phyloP scores from a whole-genome alignment of 2,113 vertebrate species.

The Scortum barcoo region DNA sequence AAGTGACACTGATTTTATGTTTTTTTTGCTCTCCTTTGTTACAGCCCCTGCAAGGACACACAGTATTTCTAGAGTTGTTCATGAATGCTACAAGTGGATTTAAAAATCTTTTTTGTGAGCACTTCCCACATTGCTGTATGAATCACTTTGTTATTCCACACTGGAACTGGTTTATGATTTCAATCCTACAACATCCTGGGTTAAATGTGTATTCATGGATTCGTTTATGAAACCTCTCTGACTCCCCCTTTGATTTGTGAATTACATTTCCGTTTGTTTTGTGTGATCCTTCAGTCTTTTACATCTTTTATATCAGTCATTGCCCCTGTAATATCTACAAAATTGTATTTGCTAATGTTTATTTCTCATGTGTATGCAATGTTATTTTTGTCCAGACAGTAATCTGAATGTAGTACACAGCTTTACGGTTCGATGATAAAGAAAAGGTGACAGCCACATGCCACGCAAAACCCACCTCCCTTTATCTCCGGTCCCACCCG shows the following conservation, averaged over 20 bases:
- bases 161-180: constrained; percentile 34
- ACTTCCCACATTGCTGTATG: constrained; percentile 40
- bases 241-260: constrained; percentile 19
- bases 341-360: constrained; percentile 17
- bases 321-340: not conserved
- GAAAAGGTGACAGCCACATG: constrained; percentile 1
- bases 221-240: constrained; percentile 17
- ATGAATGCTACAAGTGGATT: constrained; percentile 42
- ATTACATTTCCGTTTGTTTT: constrained; percentile 37
- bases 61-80: constrained; percentile 39
- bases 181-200: not conserved
- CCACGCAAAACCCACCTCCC: not conserved
- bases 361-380: not conserved
- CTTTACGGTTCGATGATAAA: constrained; percentile 7
- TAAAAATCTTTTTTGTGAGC: constrained; percentile 32
- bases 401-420: constrained; percentile 7
- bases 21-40: constrained; percentile 44
- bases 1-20: constrained; percentile 55
- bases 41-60: constrained; percentile 44
- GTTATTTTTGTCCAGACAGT: constrained; percentile 12
- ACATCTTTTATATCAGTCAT: constrained; percentile 5
- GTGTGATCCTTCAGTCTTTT: constrained; percentile 26
- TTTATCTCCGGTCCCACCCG: constrained; percentile 2
- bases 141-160: constrained; percentile 46
- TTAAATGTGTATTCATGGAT: constrained; percentile 27